Evolutionary conservation across 2,113 vertebrate species (phyloP).

Genomic region (Castor canadensis): DNA sequence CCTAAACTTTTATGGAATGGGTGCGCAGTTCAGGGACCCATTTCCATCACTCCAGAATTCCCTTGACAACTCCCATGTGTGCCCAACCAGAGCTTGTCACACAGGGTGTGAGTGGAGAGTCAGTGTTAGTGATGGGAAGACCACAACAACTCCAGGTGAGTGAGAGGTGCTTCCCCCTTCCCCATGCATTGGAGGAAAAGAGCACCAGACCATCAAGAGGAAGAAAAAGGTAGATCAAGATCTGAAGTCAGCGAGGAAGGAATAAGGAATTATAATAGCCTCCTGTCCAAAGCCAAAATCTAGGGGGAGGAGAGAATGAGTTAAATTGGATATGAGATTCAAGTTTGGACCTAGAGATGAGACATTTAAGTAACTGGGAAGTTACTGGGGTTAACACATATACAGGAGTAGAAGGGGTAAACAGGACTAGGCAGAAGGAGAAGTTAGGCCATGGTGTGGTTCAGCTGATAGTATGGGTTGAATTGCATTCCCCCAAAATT

Average conservation of each 20-base stretch:
- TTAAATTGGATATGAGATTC: background rate
- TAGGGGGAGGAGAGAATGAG: too few relatives aligned
- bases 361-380: background rate
- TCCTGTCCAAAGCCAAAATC: background rate
- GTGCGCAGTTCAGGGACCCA: background rate
- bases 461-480: background rate
- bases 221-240: background rate
- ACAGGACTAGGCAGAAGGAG: background rate
- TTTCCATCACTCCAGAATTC: background rate
- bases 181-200: background rate
- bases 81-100: background rate
- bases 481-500: background rate
- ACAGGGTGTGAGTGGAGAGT: background rate
- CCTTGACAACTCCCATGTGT: background rate
- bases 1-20: background rate
- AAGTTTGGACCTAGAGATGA: background rate
- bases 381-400: background rate
- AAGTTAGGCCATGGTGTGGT: too few relatives aligned
- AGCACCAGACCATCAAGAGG: background rate
- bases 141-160: background rate
- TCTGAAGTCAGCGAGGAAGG: background rate
- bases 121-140: background rate
- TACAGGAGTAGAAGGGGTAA: background rate
- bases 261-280: background rate
- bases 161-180: background rate